These are phyloP conservation scores for Spheniscus mendiculus DNA, from an alignment of 2,113 vertebrate species.

Conservation along the genomic window DNA sequence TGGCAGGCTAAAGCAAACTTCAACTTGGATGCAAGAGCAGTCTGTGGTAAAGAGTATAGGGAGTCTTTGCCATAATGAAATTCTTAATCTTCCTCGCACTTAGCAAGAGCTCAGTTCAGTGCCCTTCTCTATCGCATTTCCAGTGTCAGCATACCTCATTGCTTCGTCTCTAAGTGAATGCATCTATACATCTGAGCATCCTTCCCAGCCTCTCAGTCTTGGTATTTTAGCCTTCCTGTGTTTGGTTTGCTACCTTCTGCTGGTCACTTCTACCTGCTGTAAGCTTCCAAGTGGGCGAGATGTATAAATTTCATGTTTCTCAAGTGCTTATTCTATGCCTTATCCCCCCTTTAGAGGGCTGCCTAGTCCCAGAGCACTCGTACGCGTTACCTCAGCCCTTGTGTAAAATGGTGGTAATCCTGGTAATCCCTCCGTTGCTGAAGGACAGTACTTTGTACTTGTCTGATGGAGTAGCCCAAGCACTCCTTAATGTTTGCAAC, in stretches of 20 bases:
- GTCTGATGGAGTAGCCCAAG: background rate
- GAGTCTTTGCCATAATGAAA: background rate
- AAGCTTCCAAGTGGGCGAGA: background rate
- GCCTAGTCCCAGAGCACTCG: background rate
- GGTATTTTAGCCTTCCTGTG: background rate
- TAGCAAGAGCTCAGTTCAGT: background rate
- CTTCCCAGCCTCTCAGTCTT: background rate
- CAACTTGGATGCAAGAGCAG: background rate
- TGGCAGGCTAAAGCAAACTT: background rate
- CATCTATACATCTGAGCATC: background rate
- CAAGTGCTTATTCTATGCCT: background rate
- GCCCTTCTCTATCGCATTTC: background rate
- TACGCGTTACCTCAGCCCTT: background rate
- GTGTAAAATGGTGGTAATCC: background rate
- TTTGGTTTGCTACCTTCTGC: background rate
- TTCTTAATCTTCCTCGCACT: background rate
- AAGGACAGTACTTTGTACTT: background rate
- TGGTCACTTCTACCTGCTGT: background rate
- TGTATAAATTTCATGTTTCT: background rate
- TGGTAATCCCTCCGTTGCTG: background rate
- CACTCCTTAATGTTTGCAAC: background rate
- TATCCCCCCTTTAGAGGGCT: background rate
- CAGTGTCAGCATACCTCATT: background rate
- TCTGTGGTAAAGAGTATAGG: background rate
- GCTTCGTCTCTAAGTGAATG: background rate